A percentile compares a stretch with the other conserved stretches of the same genome.
Evolutionary conservation across 2,797 vertebrate species (phyloP).

Genomic region (Carcharodon carcharias): DNA sequence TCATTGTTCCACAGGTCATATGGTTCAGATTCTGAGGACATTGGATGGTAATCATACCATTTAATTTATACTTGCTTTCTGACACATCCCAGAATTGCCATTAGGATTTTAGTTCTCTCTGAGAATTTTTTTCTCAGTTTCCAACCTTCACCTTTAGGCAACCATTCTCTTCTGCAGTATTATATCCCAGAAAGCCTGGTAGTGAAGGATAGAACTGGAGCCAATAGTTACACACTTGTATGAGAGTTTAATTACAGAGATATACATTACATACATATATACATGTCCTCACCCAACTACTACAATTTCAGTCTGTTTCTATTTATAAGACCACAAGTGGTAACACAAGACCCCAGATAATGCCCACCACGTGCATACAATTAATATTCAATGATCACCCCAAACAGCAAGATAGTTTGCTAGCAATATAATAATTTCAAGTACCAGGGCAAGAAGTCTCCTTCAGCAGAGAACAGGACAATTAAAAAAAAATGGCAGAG

Average conservation of each 20-base stretch:
- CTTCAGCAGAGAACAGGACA: background rate
- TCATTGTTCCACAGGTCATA: background rate
- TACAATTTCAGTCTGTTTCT: background rate
- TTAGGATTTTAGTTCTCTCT: background rate
- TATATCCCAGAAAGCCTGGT: background rate
- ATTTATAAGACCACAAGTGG: background rate
- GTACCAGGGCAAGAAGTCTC: background rate
- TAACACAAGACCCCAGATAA: background rate
- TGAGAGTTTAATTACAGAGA: background rate
- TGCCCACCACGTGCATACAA: background rate
- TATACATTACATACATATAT: background rate
- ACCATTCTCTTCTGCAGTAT: background rate
- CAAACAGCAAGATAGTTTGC: background rate
- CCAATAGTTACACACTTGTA: background rate
- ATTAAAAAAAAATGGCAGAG: background rate
- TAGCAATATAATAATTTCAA: background rate
- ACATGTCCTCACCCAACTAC: too few relatives aligned
- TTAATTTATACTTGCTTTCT: background rate
- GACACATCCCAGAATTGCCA: background rate
- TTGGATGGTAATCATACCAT: background rate
- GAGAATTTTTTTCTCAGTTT: background rate
- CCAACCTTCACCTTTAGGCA: background rate
- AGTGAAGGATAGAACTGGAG: background rate
- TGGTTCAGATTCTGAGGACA: background rate
- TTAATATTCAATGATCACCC: background rate